Conservation (phyloP, 2,113 vertebrate genomes). For the Galeopterus variegatus region DNA sequence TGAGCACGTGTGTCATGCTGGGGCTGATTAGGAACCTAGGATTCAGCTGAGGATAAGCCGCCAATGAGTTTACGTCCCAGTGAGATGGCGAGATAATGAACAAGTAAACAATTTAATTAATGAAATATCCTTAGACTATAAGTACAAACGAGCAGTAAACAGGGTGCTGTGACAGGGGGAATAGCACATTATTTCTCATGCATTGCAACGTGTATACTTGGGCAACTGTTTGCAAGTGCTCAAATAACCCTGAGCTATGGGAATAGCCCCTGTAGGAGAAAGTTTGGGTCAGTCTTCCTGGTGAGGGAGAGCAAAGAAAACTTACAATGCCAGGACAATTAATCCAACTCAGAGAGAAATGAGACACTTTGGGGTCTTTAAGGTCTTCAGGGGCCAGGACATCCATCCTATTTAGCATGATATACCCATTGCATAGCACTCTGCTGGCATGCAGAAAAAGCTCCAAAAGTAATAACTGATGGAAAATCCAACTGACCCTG, state of each 20-base stretch:
- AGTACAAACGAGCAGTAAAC: neutral
- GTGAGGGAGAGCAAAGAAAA: neutral
- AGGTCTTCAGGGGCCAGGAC: neutral
- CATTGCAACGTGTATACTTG: neutral
- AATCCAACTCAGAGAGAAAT: neutral
- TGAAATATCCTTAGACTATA: neutral
- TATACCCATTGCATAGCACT: too few species aligned
- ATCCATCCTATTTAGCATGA: neutral
- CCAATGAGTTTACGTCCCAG: neutral
- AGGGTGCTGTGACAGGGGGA: neutral
- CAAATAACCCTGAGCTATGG: neutral
- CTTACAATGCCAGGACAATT: neutral
- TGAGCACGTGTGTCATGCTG: neutral
- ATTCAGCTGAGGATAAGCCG: neutral
- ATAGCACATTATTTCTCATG: neutral
- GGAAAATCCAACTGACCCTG: neutral
- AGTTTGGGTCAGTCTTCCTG: neutral
- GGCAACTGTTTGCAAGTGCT: neutral
- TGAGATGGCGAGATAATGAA: neutral
- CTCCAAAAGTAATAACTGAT: neutral
- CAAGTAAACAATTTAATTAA: neutral
- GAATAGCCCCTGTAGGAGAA: neutral
- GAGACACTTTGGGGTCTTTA: neutral
- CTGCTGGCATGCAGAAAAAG: neutral
- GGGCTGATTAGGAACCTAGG: neutral